Conservation (phyloP, 2,113 vertebrate genomes). For the Podiceps cristatus region DNA sequence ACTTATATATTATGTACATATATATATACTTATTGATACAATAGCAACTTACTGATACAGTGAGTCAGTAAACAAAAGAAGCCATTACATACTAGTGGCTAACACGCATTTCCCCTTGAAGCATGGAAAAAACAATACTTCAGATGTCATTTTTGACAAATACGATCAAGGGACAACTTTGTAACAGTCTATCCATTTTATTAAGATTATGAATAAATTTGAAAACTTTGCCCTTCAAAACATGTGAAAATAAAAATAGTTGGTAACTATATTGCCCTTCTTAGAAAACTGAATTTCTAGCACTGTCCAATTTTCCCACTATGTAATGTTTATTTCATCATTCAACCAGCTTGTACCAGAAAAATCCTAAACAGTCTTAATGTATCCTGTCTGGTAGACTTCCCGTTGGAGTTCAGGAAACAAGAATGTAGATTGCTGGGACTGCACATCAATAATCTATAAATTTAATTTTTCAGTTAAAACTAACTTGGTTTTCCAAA, state of each 20-base stretch:
- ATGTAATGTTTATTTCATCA: not conserved
- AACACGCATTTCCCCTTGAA: not conserved
- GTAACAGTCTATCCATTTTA: not conserved
- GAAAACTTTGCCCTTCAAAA: not conserved
- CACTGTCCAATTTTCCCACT: not conserved
- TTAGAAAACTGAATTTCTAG: not conserved
- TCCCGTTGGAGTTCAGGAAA: not conserved
- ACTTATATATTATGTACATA: not conserved
- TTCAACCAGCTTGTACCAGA: not conserved
- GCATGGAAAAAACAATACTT: not conserved
- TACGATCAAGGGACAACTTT: not conserved
- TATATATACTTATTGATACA: not conserved
- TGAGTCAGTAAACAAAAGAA: not conserved
- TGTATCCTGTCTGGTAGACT: not conserved
- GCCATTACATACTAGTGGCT: not conserved
- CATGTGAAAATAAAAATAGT: not conserved
- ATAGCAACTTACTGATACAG: not conserved
- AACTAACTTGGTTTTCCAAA: conserved; percentile 23
- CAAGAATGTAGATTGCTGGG: not conserved
- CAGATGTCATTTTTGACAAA: not conserved
- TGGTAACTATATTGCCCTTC: not conserved
- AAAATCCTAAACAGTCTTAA: not conserved
- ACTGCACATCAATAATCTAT: not conserved
- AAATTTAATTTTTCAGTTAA: conserved; percentile 44
- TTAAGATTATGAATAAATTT: not conserved